These are phyloP conservation scores for Chrysotoxum bicinctum DNA, from an alignment of 2,888 invertebrate species.

Conservation along the genomic window DNA sequence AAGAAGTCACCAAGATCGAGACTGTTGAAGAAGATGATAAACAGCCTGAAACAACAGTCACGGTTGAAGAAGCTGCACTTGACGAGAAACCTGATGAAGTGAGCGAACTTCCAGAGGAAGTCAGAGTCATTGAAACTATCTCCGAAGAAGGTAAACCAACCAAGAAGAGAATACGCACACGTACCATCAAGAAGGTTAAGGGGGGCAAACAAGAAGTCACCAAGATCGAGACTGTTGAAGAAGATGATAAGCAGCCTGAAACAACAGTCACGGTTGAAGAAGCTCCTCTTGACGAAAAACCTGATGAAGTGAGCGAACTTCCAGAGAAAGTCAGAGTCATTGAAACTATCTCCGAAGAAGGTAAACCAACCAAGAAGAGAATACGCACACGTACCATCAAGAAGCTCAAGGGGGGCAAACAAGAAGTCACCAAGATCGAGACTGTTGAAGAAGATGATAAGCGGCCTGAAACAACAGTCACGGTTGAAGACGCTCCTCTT, in stretches of 20 bases:
- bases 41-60: conserved; percentile 77
- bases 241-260: conserved; percentile 77
- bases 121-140: conserved; percentile 55
- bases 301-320: conserved; percentile 72
- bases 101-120: conserved; percentile 78
- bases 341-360: conserved; percentile 73
- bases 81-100: conserved; percentile 75
- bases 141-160: conserved; percentile 74
- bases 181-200: conserved; percentile 75
- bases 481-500: conserved; percentile 67
- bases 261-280: conserved; percentile 75
- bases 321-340: conserved; percentile 70
- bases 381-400: conserved; percentile 78
- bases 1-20: conserved; percentile 77
- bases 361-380: conserved; percentile 74
- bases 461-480: conserved; percentile 76
- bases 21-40: conserved; percentile 79
- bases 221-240: conserved; percentile 76
- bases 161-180: conserved; percentile 76
- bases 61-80: conserved; percentile 71
- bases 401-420: conserved; percentile 78
- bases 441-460: conserved; percentile 80
- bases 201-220: conserved; percentile 76
- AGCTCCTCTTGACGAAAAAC: conserved; percentile 74
- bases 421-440: conserved; percentile 80